phyloP scores from a whole-genome alignment of 2,888 invertebrate species.

The Acleris literana region DNA sequence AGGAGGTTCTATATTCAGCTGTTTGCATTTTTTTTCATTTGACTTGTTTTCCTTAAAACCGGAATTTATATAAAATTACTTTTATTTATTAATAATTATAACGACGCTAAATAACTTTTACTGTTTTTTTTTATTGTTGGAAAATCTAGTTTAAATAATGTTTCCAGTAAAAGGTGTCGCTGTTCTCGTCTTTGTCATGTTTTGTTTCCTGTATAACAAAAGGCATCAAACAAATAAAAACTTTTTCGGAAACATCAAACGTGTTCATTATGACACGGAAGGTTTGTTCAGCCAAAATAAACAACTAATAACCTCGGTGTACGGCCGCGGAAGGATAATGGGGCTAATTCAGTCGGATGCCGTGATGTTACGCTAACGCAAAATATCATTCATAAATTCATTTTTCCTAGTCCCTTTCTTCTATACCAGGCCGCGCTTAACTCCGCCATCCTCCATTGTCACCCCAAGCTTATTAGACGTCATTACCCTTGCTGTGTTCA shows the following conservation, averaged over 20 bases:
- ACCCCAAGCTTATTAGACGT: slow-evolving; percentile 58
- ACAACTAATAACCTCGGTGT: slow-evolving; percentile 32
- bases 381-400: slow-evolving; percentile 57
- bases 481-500: slow-evolving; percentile 54
- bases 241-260: not conserved
- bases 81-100: no score
- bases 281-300: slow-evolving; percentile 18
- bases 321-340: slow-evolving; percentile 32
- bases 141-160: no score
- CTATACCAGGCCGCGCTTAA: slow-evolving; percentile 47
- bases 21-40: no score
- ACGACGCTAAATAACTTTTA: no score
- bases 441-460: slow-evolving; percentile 48
- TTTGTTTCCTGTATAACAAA: not conserved
- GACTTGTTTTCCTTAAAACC: no score
- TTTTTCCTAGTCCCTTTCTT: slow-evolving; percentile 52
- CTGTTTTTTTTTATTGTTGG: no score
- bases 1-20: no score
- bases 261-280: slow-evolving; percentile 15
- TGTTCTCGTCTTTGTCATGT: no score
- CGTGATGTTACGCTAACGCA: slow-evolving; percentile 46
- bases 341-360: slow-evolving; percentile 41
- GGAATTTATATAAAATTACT: no score
- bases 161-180: no score
- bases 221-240: not conserved